A percentile compares a stretch with the other conserved stretches of the same genome.
phyloP scores from a whole-genome alignment of 2,888 invertebrate genomes.

The Nycteola revayana region DNA sequence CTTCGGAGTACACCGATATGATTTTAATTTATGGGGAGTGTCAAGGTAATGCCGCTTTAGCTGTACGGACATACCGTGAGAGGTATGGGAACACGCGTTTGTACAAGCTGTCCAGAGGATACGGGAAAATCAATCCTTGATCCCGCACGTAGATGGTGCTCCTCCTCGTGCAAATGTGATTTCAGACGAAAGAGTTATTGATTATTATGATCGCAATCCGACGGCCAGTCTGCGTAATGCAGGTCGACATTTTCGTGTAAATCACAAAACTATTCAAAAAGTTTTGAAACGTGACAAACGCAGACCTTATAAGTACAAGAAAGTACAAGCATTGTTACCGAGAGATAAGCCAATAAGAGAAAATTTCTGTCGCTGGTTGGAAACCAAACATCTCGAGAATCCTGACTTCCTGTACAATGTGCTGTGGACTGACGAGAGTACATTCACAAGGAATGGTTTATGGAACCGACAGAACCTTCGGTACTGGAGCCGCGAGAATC shows the following conservation, averaged over 20 bases:
- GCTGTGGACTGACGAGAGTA: too few relatives aligned
- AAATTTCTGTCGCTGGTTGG: background rate
- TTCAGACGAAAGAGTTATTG: background rate
- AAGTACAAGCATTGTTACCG: too few relatives aligned
- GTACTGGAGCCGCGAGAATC: too few relatives aligned
- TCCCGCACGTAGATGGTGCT: background rate
- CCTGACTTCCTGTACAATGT: background rate
- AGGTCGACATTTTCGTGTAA: background rate
- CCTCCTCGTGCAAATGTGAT: background rate
- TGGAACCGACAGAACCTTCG: too few relatives aligned
- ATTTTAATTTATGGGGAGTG: too few relatives aligned
- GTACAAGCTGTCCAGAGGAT: background rate
- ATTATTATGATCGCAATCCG: background rate
- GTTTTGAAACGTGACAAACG: background rate
- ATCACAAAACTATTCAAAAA: background rate
- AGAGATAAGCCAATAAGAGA: too few relatives aligned
- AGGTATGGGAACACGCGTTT: too few relatives aligned
- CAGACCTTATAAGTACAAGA: too few relatives aligned
- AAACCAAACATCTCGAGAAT: background rate
- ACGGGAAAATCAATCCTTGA: background rate
- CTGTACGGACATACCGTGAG: too few relatives aligned
- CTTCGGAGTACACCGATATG: too few relatives aligned
- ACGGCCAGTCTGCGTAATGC: background rate
- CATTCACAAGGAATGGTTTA: too few relatives aligned
- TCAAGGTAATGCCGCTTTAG: too few relatives aligned